These are phyloP conservation scores for Chironomus riparius DNA, from an alignment of 2,888 invertebrate species.

Conservation along the genomic window DNA sequence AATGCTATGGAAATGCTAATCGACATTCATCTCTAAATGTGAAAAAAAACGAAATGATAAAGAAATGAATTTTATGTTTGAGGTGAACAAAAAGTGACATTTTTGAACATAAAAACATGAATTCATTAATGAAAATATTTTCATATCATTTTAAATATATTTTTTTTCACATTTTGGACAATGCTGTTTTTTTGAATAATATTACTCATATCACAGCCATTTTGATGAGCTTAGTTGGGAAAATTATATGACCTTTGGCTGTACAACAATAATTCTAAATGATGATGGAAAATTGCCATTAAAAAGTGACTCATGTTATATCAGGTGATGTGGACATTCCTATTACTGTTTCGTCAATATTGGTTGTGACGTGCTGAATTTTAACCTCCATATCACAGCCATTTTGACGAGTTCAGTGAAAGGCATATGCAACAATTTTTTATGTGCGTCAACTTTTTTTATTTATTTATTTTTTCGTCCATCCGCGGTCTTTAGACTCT, in stretches of 20 bases:
- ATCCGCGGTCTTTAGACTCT: conserved; percentile 46
- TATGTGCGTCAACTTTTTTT: too few relatives aligned
- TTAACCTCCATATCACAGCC: conserved; percentile 27
- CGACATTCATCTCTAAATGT: background rate
- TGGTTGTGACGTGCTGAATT: conserved; percentile 27
- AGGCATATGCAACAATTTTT: background rate
- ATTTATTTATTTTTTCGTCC: background rate
- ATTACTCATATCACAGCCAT: conserved; percentile 27
- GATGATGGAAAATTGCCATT: too few relatives aligned
- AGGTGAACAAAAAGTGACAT: background rate
- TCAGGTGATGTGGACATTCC: background rate
- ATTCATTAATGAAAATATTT: background rate
- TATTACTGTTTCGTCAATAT: conserved; percentile 24
- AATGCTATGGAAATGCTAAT: background rate
- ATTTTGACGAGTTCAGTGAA: conserved; percentile 28
- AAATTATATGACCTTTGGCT: background rate
- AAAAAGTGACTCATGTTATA: too few relatives aligned
- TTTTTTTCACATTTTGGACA: background rate
- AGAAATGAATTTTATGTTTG: background rate
- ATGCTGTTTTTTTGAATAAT: background rate
- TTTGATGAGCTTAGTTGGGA: conserved; percentile 28
- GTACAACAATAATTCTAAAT: too few relatives aligned
- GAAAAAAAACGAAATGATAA: background rate
- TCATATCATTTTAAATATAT: background rate
- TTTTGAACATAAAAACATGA: background rate